These are phyloP conservation scores for Iselma pallidipennis DNA, from an alignment of 2,888 invertebrate genomes.

Conservation along the genomic window DNA sequence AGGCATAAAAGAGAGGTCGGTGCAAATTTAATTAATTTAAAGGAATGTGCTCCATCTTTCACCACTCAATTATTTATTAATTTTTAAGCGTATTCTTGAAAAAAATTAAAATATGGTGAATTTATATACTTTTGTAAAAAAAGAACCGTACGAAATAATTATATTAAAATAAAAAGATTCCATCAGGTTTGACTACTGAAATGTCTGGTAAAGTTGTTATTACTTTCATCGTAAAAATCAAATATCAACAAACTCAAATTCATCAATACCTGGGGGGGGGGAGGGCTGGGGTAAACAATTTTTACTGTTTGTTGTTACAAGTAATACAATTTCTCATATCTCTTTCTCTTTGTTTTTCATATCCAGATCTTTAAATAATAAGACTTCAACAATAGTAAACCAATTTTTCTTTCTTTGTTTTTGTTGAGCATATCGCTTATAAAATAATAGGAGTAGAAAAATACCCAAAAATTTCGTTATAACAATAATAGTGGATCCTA, in stretches of 20 bases:
- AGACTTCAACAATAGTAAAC: background rate
- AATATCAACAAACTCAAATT: background rate
- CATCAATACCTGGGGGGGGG: background rate
- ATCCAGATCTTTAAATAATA: background rate
- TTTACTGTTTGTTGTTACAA: background rate
- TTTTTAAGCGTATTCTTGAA: too few species aligned
- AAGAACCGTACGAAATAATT: too few species aligned
- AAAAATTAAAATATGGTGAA: too few species aligned
- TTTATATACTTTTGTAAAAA: too few species aligned
- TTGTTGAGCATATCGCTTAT: background rate
- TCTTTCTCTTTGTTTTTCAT: background rate
- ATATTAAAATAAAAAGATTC: too few species aligned
- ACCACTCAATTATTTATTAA: too few species aligned
- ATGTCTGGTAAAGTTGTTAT: too few species aligned
- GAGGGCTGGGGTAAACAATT: background rate
- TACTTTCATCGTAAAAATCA: background rate
- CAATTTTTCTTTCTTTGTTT: background rate
- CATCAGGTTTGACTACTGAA: too few species aligned
- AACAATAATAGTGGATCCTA: background rate
- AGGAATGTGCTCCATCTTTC: background rate
- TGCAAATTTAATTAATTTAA: background rate
- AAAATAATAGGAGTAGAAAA: too few species aligned
- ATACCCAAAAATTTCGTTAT: background rate
- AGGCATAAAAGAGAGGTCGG: background rate
- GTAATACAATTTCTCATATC: background rate